Percentiles rank a stretch among this genome's conserved stretches.
Evolutionary conservation across 2,797 vertebrate genomes (phyloP).

Genomic region (Crenuchus spilurus): DNA sequence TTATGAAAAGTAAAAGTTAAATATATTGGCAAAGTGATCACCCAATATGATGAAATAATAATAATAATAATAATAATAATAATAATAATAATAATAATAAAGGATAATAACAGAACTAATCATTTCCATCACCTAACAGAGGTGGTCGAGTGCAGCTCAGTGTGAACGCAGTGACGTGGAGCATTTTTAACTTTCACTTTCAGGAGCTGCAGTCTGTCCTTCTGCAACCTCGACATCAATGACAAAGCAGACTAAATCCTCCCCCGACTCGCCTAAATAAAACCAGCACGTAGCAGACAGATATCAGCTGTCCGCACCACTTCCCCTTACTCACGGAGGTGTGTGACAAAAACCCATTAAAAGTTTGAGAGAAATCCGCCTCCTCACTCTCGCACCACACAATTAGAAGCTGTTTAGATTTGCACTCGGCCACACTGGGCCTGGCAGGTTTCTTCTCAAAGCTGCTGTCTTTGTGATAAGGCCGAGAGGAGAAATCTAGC

Average conservation of each 20-base stretch:
- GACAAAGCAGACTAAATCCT: neutral
- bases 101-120: too few relatives aligned
- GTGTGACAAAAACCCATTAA: constrained; percentile 17
- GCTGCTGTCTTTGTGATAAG: constrained; percentile 45
- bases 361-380: neutral
- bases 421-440: constrained; percentile 8
- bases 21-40: too few relatives aligned
- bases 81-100: too few relatives aligned
- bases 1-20: too few relatives aligned
- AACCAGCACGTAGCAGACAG: neutral
- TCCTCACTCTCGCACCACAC: neutral
- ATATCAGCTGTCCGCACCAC: neutral
- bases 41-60: too few relatives aligned
- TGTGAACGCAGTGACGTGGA: neutral
- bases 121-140: too few relatives aligned
- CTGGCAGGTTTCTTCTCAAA: constrained; percentile 27
- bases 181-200: neutral
- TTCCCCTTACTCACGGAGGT: neutral
- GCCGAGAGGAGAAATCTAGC: constrained; percentile 16
- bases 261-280: neutral
- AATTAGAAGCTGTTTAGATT: constrained; percentile 25
- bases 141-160: neutral
- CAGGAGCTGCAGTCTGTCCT: neutral
- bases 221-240: constrained; percentile 1
- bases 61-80: too few relatives aligned